A percentile compares a stretch with the other conserved stretches of the same genome.
Evolutionary conservation across 2,888 invertebrate species (phyloP).

Genomic region (Callimorpha dominula): DNA sequence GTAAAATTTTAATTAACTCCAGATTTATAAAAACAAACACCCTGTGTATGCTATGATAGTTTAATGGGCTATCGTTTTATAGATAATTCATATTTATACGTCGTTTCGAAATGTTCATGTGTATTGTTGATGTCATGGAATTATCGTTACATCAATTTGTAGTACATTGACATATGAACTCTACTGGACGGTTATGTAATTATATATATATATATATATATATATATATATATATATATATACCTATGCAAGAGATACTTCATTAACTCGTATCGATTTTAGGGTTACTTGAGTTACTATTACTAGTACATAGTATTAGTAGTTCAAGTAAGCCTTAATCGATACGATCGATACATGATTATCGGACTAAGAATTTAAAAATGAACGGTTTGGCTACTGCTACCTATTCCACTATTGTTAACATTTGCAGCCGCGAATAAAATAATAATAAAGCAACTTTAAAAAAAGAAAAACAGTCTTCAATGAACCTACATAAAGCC

Average conservation of each 20-base stretch:
- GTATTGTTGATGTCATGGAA: constrained; percentile 6
- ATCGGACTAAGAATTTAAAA: too few species aligned
- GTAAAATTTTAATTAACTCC: too few species aligned
- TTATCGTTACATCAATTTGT: constrained; percentile 8
- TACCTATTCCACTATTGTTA: too few species aligned
- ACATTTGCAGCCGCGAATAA: too few species aligned
- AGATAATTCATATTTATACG: constrained; percentile 10
- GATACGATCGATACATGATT: too few species aligned
- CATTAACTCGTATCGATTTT: not conserved
- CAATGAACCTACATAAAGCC: too few species aligned
- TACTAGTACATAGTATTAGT: not conserved
- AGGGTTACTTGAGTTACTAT: not conserved
- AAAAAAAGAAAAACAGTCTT: too few species aligned
- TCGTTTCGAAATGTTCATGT: constrained; percentile 2
- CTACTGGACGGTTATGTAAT: constrained; percentile 12
- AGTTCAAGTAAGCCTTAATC: not conserved
- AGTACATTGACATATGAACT: constrained; percentile 25
- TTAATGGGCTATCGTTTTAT: not conserved
- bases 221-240: too few species aligned
- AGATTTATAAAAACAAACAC: not conserved
- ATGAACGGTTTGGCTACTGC: too few species aligned
- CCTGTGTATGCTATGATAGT: not conserved
- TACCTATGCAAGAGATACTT: not conserved
- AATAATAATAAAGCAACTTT: too few species aligned
- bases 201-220: too few species aligned